These are phyloP conservation scores for Phortica variegata DNA, from an alignment of 1,140 invertebrate species.

Conservation along the genomic window DNA sequence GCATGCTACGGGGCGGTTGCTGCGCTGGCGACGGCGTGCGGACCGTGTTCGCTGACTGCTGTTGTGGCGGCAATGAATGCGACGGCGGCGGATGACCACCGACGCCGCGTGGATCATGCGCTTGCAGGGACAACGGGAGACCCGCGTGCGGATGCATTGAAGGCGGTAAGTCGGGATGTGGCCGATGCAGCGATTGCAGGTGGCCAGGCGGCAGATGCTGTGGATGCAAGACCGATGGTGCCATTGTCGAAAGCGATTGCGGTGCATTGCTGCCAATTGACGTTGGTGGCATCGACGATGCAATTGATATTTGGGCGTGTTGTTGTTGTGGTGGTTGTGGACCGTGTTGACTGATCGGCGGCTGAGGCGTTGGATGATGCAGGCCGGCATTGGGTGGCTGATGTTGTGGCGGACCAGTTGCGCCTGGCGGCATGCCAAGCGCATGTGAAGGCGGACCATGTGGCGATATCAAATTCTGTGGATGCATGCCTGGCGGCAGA, in stretches of 20 bases:
- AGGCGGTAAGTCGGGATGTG: constrained; percentile 43
- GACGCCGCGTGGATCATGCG: constrained; percentile 33
- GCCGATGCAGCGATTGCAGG: constrained; percentile 39
- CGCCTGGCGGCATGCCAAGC: constrained; percentile 59
- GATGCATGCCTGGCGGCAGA: constrained; percentile 58
- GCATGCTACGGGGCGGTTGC: constrained; percentile 38
- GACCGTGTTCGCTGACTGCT: constrained; percentile 56
- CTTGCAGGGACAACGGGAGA: constrained; percentile 46
- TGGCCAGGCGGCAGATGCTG: constrained; percentile 41
- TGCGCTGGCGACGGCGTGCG: constrained; percentile 51
- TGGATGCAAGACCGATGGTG: constrained; percentile 41
- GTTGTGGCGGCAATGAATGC: constrained; percentile 55
- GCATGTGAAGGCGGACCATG: constrained; percentile 37
- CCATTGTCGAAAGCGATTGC: constrained; percentile 44
- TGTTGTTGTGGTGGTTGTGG: constrained; percentile 2
- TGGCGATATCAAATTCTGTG: constrained; percentile 64
- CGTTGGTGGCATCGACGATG: constrained; percentile 34
- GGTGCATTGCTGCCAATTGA: constrained; percentile 27
- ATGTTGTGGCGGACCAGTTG: not conserved
- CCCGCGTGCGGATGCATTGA: constrained; percentile 46
- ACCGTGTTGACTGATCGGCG: constrained; percentile 3
- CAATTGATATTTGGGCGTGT: constrained; percentile 35
- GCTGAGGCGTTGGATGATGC: constrained; percentile 7
- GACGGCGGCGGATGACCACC: constrained; percentile 30
- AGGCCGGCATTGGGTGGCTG: not conserved